Percentiles rank a stretch among this genome's conserved stretches.
Conservation (phyloP, 2,797 vertebrate genomes). For the Acipenser ruthenus region DNA sequence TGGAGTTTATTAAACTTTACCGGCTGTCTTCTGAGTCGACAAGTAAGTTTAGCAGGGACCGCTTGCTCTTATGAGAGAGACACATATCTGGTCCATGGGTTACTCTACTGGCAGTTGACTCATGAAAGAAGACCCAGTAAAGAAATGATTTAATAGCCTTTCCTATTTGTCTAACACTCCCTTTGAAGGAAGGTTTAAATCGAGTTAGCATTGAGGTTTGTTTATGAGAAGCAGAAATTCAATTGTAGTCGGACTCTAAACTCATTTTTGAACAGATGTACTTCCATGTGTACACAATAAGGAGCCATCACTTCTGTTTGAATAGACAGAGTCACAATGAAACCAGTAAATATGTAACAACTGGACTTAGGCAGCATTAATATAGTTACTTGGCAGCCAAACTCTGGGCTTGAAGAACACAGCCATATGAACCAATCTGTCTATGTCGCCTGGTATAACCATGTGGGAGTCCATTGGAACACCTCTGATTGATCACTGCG, state of each 20-base stretch:
- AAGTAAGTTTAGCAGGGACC: too few species aligned
- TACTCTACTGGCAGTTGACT: too few species aligned
- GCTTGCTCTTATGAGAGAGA: too few species aligned
- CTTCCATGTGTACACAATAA: conserved; percentile 52
- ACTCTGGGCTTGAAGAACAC: conserved; percentile 22
- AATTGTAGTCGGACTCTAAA: conserved; percentile 24
- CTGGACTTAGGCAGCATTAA: conserved; percentile 54
- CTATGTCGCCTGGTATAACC: conserved; percentile 39
- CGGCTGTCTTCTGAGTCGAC: too few species aligned
- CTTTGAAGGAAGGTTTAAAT: conserved; percentile 31
- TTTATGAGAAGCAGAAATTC: conserved; percentile 53
- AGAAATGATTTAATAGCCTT: too few species aligned
- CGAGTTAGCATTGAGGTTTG: conserved; percentile 69
- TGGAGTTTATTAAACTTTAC: too few species aligned
- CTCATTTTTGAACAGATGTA: conserved; percentile 55
- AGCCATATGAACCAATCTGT: conserved; percentile 54
- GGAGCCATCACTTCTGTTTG: conserved; percentile 50
- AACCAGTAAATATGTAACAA: conserved; percentile 60
- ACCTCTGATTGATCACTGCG: conserved; percentile 38
- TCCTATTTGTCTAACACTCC: too few species aligned
- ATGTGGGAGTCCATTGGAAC: conserved; percentile 36
- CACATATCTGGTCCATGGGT: too few species aligned
- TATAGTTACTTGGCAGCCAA: conserved; percentile 58
- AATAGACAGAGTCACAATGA: conserved; percentile 25
- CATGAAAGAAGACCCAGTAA: too few species aligned